Conservation (phyloP, 2,797 vertebrate genomes). For the Phoebastria nigripes region DNA sequence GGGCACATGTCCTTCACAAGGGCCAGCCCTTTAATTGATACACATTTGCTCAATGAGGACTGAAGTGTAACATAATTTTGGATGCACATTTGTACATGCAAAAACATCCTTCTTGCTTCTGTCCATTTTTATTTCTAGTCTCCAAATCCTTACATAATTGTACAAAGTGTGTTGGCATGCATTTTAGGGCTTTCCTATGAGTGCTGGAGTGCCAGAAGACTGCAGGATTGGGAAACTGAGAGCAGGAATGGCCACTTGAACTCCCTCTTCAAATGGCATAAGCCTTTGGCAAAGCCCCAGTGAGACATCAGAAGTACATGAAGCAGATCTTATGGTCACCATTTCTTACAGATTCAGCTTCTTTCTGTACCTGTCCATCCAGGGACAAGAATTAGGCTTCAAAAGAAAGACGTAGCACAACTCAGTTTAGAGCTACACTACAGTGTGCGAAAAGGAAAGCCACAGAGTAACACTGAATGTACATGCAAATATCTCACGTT, state of each 20-base stretch:
- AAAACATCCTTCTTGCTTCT: not conserved
- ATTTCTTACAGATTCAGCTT: not conserved
- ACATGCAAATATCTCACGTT: not conserved
- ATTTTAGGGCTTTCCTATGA: not conserved
- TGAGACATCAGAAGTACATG: not conserved
- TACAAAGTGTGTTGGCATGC: not conserved
- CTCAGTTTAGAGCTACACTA: not conserved
- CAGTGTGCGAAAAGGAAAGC: not conserved
- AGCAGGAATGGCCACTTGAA: not conserved
- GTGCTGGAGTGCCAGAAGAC: not conserved
- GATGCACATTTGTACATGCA: not conserved
- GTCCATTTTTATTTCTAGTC: not conserved
- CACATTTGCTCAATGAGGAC: not conserved
- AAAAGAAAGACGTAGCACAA: not conserved
- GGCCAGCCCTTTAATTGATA: not conserved
- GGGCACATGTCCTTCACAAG: not conserved
- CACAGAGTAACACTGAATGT: not conserved
- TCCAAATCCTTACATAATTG: not conserved
- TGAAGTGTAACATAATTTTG: not conserved
- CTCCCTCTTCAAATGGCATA: not conserved
- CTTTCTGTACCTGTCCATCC: not conserved
- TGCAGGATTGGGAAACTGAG: not conserved
- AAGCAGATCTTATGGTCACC: not conserved
- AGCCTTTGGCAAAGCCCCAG: not conserved
- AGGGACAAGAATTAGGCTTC: not conserved